Evolutionary conservation across 2,888 invertebrate genomes (phyloP).

Genomic region (Macaria liturata): DNA sequence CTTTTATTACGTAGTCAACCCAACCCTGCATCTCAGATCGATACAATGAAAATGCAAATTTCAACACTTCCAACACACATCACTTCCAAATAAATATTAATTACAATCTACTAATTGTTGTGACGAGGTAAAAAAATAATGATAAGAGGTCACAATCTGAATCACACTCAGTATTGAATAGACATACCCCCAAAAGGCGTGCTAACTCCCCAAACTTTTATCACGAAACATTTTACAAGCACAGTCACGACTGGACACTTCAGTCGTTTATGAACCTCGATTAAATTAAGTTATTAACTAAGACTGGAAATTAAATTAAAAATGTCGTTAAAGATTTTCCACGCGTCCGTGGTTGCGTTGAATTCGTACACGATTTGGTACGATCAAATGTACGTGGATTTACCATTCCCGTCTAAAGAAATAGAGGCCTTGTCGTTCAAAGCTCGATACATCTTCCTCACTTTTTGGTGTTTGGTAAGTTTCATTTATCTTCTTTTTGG

Average conservation of each 20-base stretch:
- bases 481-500: background rate
- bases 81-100: too few relatives aligned
- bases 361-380: constrained; percentile 60
- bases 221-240: constrained; percentile 6
- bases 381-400: constrained; percentile 59
- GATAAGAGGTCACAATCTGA: too few relatives aligned
- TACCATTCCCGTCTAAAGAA: constrained; percentile 52
- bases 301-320: background rate
- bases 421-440: constrained; percentile 53
- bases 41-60: too few relatives aligned
- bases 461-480: constrained; percentile 68
- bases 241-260: constrained; percentile 6
- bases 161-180: too few relatives aligned
- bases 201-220: constrained; percentile 3
- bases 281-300: background rate
- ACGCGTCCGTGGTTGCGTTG: constrained; percentile 48
- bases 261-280: constrained; percentile 4
- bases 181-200: too few relatives aligned
- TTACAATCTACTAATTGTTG: too few relatives aligned
- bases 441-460: constrained; percentile 58
- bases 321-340: constrained; percentile 47
- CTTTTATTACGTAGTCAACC: too few relatives aligned
- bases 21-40: too few relatives aligned
- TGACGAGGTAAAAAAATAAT: too few relatives aligned
- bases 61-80: too few relatives aligned